Evolutionary conservation across 1,140 invertebrate species (phyloP).

Genomic region (Ostrea edulis): DNA sequence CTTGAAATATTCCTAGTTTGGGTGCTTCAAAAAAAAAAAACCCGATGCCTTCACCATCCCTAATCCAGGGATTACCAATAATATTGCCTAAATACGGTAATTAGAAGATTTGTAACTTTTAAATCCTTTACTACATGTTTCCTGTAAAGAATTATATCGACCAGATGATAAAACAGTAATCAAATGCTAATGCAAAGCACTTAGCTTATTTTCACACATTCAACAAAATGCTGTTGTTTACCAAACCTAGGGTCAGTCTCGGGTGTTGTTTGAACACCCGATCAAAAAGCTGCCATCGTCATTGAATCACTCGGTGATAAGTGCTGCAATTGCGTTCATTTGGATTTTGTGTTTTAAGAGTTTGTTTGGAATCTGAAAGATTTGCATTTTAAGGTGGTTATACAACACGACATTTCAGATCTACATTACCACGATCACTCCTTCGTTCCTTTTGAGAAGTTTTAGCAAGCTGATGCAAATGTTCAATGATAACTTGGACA

Average conservation of each 20-base stretch:
- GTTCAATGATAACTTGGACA: conserved; percentile 13
- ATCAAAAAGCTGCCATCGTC: neutral
- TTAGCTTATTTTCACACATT: conserved; percentile 36
- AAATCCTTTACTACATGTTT: conserved; percentile 13
- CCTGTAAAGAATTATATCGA: conserved; percentile 8
- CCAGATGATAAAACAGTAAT: conserved; percentile 33
- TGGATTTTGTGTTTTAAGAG: conserved; percentile 37
- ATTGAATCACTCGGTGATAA: neutral
- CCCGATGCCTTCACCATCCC: neutral
- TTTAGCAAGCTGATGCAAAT: conserved; percentile 31
- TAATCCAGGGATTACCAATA: neutral
- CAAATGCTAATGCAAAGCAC: conserved; percentile 36
- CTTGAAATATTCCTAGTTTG: neutral
- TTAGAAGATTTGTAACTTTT: conserved; percentile 5
- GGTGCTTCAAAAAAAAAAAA: neutral
- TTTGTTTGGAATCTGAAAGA: conserved; percentile 35
- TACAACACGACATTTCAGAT: neutral
- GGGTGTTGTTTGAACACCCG: conserved; percentile 19
- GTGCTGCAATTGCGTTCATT: conserved; percentile 8
- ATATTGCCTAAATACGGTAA: neutral
- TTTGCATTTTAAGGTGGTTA: conserved; percentile 8
- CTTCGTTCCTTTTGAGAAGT: conserved; percentile 23
- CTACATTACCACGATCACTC: neutral
- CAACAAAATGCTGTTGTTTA: conserved; percentile 26
- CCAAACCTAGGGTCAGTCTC: conserved; percentile 12